Percentiles rank a stretch among this genome's conserved stretches.
phyloP scores from a whole-genome alignment of 53 echinoderm and acorn worm genomes.

The Luidia sarsii region DNA sequence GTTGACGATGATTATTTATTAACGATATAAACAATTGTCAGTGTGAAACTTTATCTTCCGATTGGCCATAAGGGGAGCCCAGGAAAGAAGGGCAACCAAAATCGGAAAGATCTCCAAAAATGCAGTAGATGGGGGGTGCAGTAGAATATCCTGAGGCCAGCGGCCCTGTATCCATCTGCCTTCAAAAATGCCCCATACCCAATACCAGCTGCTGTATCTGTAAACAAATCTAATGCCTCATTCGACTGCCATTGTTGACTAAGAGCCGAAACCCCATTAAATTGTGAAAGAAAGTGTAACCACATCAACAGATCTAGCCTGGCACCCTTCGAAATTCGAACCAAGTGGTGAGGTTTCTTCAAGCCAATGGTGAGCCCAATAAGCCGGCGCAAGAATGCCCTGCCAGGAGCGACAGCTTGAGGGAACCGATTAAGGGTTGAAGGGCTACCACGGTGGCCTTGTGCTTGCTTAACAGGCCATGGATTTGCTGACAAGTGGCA shows the following conservation, averaged over 20 bases:
- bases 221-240: conserved; percentile 17
- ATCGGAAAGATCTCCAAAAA: conserved; percentile 36
- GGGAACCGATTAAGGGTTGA: too few relatives aligned
- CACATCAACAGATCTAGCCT: conserved; percentile 44
- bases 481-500: too few relatives aligned
- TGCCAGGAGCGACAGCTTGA: conserved; percentile 8
- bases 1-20: conserved; percentile 33
- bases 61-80: too few relatives aligned
- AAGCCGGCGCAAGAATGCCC: conserved; percentile 27
- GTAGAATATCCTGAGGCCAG: not conserved
- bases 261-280: conserved; percentile 40
- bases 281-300: conserved; percentile 32
- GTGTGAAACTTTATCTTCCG: not conserved
- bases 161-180: conserved; percentile 43
- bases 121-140: conserved; percentile 20
- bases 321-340: conserved; percentile 33
- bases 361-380: conserved; percentile 6
- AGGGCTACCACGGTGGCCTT: too few relatives aligned
- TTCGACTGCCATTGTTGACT: conserved; percentile 13
- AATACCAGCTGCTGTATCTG: conserved; percentile 53
- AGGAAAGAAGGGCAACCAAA: not conserved
- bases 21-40: conserved; percentile 45
- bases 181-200: conserved; percentile 54
- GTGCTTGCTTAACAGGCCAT: too few relatives aligned
- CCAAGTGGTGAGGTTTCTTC: conserved; percentile 6